These are phyloP conservation scores for Phrynosoma blainvillii DNA, from an alignment of 2,113 vertebrate species.

Conservation along the genomic window DNA sequence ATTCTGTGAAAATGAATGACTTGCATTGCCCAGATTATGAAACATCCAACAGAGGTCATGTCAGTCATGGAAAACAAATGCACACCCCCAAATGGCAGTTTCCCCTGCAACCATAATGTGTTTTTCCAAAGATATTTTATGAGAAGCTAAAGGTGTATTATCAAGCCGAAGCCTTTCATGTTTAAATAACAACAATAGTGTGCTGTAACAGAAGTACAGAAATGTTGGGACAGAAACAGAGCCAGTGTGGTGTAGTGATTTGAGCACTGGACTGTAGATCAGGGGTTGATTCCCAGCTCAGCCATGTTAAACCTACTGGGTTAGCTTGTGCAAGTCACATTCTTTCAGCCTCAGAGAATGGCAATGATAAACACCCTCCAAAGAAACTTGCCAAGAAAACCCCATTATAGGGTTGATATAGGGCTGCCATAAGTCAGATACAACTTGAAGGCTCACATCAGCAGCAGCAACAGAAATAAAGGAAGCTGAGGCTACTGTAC, in stretches of 20 bases:
- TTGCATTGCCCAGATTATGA: background rate
- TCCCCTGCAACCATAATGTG: background rate
- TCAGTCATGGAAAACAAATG: background rate
- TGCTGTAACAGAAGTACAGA: background rate
- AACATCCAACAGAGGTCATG: background rate
- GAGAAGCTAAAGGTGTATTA: background rate
- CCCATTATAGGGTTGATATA: too few species aligned
- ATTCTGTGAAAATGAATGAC: background rate
- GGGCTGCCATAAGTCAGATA: too few species aligned
- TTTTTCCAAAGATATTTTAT: background rate
- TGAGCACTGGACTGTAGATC: too few species aligned
- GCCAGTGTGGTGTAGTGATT: too few species aligned
- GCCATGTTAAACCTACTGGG: too few species aligned
- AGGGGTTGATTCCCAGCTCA: too few species aligned
- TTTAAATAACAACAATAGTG: background rate
- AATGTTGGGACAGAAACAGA: too few species aligned
- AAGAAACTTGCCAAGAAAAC: too few species aligned
- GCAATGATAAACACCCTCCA: too few species aligned
- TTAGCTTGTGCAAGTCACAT: too few species aligned
- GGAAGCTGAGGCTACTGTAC: background rate
- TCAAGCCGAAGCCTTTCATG: background rate
- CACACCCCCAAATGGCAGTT: background rate
- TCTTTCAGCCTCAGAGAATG: too few species aligned
- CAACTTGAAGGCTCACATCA: too few species aligned
- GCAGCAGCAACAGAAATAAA: background rate